Percentiles rank a stretch among this genome's conserved stretches.
These are phyloP conservation scores for Calliopsis andreniformis DNA, from an alignment of 1,140 invertebrate species.

Conservation along the genomic window DNA sequence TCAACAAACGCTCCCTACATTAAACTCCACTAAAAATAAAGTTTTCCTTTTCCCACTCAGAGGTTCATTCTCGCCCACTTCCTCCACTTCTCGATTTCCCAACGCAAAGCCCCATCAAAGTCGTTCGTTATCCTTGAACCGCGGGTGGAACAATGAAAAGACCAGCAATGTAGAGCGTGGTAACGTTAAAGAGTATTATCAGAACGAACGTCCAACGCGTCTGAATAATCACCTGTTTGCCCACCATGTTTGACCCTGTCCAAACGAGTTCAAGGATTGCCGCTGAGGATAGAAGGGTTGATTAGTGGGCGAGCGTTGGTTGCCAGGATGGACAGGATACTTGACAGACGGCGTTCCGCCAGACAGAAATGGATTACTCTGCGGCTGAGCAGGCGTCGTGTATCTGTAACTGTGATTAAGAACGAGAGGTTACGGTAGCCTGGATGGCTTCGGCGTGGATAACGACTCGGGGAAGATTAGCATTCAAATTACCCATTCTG, in stretches of 20 bases:
- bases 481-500: conserved; percentile 51
- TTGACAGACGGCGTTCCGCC: conserved; percentile 11
- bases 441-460: not conserved
- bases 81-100: not conserved
- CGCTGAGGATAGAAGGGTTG: conserved; percentile 26
- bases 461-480: conserved; percentile 3
- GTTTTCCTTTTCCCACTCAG: not conserved
- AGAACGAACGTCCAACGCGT: not conserved
- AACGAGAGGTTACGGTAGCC: not conserved
- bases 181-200: not conserved
- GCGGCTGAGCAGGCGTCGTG: conserved; percentile 29
- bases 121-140: not conserved
- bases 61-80: not conserved
- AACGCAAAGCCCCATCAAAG: not conserved
- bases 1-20: no score
- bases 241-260: conserved; percentile 63
- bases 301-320: conserved; percentile 24
- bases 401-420: conserved; percentile 58
- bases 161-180: not conserved
- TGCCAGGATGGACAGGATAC: conserved; percentile 14
- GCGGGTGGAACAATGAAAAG: not conserved
- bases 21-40: no score
- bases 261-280: conserved; percentile 37
- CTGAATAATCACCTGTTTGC: conserved; percentile 66
- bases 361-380: conserved; percentile 56